Evolutionary conservation across 2,113 vertebrate species (phyloP).

Genomic region (Stigmatopora nigra): DNA sequence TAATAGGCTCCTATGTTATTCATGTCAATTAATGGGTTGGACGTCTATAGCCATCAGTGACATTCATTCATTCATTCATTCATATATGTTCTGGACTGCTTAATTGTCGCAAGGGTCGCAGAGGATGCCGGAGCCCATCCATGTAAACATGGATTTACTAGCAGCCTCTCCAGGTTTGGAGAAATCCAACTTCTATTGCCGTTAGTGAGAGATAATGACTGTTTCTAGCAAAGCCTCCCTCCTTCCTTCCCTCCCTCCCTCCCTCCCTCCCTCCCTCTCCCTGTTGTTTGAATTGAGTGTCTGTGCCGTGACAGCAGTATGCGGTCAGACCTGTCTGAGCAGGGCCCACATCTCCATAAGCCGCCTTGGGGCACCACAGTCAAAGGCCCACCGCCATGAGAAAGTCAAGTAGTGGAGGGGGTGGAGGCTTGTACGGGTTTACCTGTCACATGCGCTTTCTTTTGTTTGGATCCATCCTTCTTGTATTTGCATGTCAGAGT

Average conservation of each 20-base stretch:
- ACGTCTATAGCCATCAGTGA: too few relatives aligned
- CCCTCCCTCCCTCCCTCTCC: conserved; percentile 16
- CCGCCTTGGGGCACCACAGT: conserved; percentile 32
- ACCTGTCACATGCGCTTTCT: not conserved
- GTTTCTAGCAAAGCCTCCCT: not conserved
- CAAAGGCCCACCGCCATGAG: conserved; percentile 32
- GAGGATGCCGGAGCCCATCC: too few relatives aligned
- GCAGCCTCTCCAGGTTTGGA: too few relatives aligned
- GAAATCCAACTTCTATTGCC: too few relatives aligned
- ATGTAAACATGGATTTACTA: too few relatives aligned
- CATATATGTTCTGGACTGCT: too few relatives aligned
- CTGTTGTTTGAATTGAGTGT: conserved; percentile 15
- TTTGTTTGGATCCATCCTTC: not conserved
- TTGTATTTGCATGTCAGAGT: not conserved
- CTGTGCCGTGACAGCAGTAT: conserved; percentile 46
- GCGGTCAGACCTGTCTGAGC: conserved; percentile 59
- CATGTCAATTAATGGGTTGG: conserved; percentile 1
- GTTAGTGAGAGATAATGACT: too few relatives aligned
- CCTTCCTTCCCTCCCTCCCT: too few relatives aligned
- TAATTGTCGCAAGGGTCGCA: too few relatives aligned
- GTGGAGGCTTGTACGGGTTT: not conserved
- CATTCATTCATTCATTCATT: too few relatives aligned
- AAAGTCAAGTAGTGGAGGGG: conserved; percentile 20
- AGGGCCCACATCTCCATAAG: conserved; percentile 36
- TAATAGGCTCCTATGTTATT: not conserved